Evolutionary conservation across 2,113 vertebrate species (phyloP), one percentile per base, ranked within the genome.

Genomic region (Taurulus bubalis): DNA sequence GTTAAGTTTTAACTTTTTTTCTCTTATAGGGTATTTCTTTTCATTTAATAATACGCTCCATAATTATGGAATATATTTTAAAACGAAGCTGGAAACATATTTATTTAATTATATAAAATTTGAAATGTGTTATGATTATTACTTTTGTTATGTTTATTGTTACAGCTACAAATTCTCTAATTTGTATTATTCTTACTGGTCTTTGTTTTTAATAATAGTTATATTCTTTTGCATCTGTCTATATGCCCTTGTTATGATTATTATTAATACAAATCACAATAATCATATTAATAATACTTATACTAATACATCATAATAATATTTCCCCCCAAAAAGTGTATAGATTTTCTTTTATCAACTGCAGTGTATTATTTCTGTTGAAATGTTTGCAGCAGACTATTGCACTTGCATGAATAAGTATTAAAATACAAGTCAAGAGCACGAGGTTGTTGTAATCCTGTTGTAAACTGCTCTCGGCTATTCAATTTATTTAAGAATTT

Each of bases 401-500:
- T 24, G 2, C 6, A 15, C 26, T 40, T 24, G 2, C 6, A 15
- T 34, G n/a, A 18, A 16, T 24, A 8, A 36, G 40, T 38, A 18
- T 28, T 22, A 28, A 63, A 32, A 32, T 4, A 32, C 30, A 32
- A 58, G 64, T 60, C 15, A 42, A 9, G 16, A 8, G 7, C 40
- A 71, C 1, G 22, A 38, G 28, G 30, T 1, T 11, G 12, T n/a
- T 42, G 12, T 22, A 66, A 66, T 7, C 47, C 36, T 11, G 12
- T n/a, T 42, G 12, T 22, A 66, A 66, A 4, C 47, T 20, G 22
- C 26, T 51, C 36, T 0, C 6, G 28, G 1, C 40, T 53, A 47
- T 59, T 82, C 15, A 38, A 58, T 32, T 32, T 56, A 42, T 42
- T 42, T 42, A 42, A 42, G 40, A 3, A 73, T 84, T 67, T 40